phyloP scores from a whole-genome alignment of 2,797 vertebrate genomes.

The Diplodus sargus region DNA sequence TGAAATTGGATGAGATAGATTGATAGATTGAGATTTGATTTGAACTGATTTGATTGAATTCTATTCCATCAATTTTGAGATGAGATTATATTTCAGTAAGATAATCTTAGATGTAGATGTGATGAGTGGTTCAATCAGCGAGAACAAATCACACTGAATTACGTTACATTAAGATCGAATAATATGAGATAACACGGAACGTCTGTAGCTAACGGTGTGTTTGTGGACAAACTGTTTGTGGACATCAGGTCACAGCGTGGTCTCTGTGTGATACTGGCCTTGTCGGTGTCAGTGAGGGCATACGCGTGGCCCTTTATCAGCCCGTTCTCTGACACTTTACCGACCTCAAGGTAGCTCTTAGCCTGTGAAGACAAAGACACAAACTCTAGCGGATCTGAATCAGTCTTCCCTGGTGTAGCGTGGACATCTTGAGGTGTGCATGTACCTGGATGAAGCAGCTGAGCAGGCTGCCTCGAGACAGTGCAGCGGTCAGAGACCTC shows the following conservation, averaged over 20 bases:
- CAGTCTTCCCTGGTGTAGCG: not conserved
- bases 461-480: conserved; percentile 82
- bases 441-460: conserved; percentile 87
- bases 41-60: no score
- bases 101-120: no score
- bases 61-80: no score
- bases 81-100: no score
- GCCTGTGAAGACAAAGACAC: conserved; percentile 74
- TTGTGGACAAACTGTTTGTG: not conserved
- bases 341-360: conserved; percentile 71
- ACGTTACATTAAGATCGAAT: not conserved
- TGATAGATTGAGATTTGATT: no score
- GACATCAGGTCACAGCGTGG: not conserved
- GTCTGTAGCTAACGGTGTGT: not conserved
- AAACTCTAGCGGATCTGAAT: not conserved
- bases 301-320: conserved; percentile 91
- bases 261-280: conserved; percentile 61
- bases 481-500: conserved; percentile 79
- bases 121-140: no score
- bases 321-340: conserved; percentile 82
- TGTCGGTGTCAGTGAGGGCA: conserved; percentile 86
- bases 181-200: not conserved
- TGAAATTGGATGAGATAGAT: no score
- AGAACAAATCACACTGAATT: not conserved
- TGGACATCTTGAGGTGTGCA: not conserved